Evolutionary conservation across 2,797 vertebrate species (phyloP).

Genomic region (Distichodus sexfasciatus): DNA sequence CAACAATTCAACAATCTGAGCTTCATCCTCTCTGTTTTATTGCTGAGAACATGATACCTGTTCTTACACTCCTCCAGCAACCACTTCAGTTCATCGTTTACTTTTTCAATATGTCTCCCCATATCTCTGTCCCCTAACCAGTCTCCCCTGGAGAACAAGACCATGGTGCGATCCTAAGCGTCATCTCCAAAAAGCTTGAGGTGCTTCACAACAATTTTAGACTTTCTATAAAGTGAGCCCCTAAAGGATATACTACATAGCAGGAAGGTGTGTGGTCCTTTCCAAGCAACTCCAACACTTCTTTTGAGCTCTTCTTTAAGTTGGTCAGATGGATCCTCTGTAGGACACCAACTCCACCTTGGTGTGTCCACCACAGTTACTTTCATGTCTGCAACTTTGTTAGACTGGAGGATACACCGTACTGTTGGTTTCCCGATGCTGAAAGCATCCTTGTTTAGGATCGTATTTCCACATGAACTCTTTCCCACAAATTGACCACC

Average conservation of each 20-base stretch:
- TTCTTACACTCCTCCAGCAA: background rate
- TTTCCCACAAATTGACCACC: constrained; percentile 31
- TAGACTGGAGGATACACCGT: background rate
- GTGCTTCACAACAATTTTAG: constrained; percentile 7
- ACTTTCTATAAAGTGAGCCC: constrained; percentile 2
- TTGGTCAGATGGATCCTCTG: constrained; percentile 26
- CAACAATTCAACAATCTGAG: constrained; percentile 25
- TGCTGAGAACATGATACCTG: constrained; percentile 29
- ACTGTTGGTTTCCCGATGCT: constrained; percentile 12
- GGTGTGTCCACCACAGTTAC: constrained; percentile 25
- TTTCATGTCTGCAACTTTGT: background rate
- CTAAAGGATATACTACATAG: constrained; percentile 32
- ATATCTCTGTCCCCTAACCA: constrained; percentile 21
- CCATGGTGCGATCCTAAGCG: constrained; percentile 17
- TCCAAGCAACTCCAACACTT: constrained; percentile 12
- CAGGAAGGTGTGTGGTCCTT: constrained; percentile 8
- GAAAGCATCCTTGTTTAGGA: constrained; percentile 29
- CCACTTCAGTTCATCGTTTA: background rate
- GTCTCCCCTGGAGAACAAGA: constrained; percentile 32
- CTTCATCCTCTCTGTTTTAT: constrained; percentile 22
- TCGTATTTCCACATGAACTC: constrained; percentile 30
- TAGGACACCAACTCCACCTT: constrained; percentile 35
- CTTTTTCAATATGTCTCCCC: constrained; percentile 4
- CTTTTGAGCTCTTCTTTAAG: constrained; percentile 29
- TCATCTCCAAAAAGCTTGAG: constrained; percentile 22